A percentile compares a stretch with the other conserved stretches of the same genome.
Evolutionary conservation across 37 sponge, comb jelly and placozoan species (phyloP).

Genomic region (Aplysina aerophoba): DNA sequence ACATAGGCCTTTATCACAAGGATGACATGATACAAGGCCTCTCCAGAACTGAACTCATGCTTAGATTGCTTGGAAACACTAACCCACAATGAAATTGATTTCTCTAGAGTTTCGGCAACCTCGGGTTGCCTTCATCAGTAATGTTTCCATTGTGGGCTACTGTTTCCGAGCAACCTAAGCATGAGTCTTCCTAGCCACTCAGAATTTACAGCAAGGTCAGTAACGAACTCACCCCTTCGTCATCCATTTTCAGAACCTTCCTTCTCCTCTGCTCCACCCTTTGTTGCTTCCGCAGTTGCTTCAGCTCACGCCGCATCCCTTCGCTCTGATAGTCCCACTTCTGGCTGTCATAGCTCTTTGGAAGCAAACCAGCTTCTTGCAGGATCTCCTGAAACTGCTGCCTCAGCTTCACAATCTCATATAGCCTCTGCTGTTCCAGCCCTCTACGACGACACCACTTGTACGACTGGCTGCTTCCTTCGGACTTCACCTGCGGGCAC

Average conservation of each 20-base stretch:
- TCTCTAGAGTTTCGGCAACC: too few species aligned
- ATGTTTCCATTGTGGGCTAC: too few species aligned
- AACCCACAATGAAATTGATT: too few species aligned
- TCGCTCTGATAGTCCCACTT: constrained; percentile 50
- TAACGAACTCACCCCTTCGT: constrained; percentile 58
- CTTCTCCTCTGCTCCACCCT: constrained; percentile 61
- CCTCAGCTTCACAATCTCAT: constrained; percentile 92
- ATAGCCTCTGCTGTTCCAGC: constrained; percentile 90
- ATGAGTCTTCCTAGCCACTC: background rate
- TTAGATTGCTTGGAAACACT: too few species aligned
- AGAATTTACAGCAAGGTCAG: background rate
- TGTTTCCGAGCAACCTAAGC: background rate
- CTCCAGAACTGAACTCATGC: too few species aligned
- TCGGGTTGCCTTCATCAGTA: too few species aligned
- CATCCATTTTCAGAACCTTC: constrained; percentile 79
- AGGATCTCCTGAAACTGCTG: constrained; percentile 90
- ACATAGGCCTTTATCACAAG: too few species aligned
- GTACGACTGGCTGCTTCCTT: constrained; percentile 51
- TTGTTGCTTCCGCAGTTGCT: constrained; percentile 73
- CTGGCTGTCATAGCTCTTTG: constrained; percentile 9
- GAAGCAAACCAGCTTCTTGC: constrained; percentile 61
- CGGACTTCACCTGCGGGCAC: constrained; percentile 73
- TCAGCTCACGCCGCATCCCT: constrained; percentile 58
- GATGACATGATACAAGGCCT: too few species aligned
- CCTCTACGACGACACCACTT: constrained; percentile 86